Evolutionary conservation across 2,797 vertebrate genomes (phyloP).

Genomic region (Yasuhikotakia modesta): DNA sequence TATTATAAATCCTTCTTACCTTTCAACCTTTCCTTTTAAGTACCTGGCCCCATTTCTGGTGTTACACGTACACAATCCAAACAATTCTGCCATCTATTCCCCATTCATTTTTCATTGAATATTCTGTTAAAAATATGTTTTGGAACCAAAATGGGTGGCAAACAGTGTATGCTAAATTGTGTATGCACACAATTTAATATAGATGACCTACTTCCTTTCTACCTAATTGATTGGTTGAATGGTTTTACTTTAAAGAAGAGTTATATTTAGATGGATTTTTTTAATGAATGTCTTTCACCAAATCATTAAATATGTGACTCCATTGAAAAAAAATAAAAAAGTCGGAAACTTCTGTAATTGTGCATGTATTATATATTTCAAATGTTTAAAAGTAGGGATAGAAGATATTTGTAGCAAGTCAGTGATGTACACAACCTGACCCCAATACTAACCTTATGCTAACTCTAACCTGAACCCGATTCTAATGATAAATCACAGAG

Average conservation of each 20-base stretch:
- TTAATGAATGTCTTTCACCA: not conserved
- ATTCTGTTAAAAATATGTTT: not conserved
- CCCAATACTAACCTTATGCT: not conserved
- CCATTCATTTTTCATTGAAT: not conserved
- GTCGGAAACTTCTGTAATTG: not conserved
- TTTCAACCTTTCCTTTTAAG: not conserved
- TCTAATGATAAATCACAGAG: conserved; percentile 19
- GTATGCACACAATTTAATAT: not conserved
- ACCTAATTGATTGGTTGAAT: not conserved
- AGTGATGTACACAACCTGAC: not conserved
- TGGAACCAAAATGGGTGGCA: not conserved
- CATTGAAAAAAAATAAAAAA: not conserved
- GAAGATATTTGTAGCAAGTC: not conserved
- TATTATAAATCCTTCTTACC: no score
- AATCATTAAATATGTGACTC: not conserved
- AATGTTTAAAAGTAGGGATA: not conserved
- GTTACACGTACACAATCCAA: not conserved
- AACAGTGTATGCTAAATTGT: not conserved
- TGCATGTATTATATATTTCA: not conserved
- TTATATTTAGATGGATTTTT: not conserved
- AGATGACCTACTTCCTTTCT: not conserved
- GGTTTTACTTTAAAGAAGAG: not conserved
- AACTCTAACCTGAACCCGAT: not conserved
- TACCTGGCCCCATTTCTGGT: not conserved
- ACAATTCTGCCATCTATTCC: not conserved